A percentile compares a stretch with the other conserved stretches of the same genome.
Evolutionary conservation across 2,797 vertebrate genomes (phyloP).

Genomic region (Chelon auratus): DNA sequence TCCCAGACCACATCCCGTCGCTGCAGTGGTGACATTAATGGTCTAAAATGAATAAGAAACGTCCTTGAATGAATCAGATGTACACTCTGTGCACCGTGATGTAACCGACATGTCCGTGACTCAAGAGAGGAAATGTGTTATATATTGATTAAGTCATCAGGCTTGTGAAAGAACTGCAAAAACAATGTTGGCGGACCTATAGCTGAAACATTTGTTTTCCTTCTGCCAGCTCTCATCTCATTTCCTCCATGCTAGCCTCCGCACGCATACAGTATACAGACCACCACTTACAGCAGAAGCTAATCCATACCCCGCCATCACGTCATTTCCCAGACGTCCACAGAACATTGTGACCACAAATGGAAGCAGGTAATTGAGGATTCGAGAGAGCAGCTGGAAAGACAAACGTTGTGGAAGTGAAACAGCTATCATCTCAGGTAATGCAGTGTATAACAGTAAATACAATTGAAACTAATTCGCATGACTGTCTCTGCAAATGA

Average conservation of each 20-base stretch:
- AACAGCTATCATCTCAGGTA: slow-evolving; percentile 4
- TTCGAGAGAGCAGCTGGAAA: slow-evolving; percentile 46
- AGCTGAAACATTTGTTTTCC: background rate
- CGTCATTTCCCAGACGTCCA: slow-evolving; percentile 82
- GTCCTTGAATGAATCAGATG: background rate
- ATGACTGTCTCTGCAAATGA: slow-evolving; percentile 4
- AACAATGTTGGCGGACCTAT: background rate
- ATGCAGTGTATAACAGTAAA: background rate
- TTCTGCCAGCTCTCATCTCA: background rate
- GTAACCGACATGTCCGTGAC: background rate
- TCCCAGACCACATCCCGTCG: slow-evolving; percentile 87
- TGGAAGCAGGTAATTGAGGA: slow-evolving; percentile 55
- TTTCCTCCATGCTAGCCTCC: background rate
- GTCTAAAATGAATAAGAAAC: slow-evolving; percentile 78
- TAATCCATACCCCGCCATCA: slow-evolving; percentile 82
- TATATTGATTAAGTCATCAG: slow-evolving; percentile 17
- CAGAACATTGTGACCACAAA: slow-evolving; percentile 84
- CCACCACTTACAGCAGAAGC: slow-evolving; percentile 78
- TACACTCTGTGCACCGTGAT: background rate
- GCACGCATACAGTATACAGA: slow-evolving; percentile 3
- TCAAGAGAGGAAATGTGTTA: slow-evolving; percentile 2
- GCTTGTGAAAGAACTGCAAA: background rate
- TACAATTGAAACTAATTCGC: background rate
- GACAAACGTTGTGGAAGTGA: slow-evolving; percentile 3
- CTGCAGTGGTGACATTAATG: slow-evolving; percentile 88